These are phyloP conservation scores for Sebastes diaconus DNA, from an alignment of 2,797 vertebrate genomes.

Conservation along the genomic window DNA sequence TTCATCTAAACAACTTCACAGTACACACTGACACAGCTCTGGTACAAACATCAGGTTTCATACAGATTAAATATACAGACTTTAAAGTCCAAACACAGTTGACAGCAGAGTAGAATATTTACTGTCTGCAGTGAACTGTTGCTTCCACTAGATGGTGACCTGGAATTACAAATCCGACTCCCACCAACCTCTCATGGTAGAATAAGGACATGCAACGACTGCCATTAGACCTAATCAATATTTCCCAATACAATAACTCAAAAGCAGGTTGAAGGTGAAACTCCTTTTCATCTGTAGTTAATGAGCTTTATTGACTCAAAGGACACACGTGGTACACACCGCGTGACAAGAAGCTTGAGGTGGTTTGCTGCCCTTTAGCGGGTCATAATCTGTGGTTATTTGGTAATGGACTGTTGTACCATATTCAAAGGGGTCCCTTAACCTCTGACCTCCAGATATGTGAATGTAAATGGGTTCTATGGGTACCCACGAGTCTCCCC, in stretches of 20 bases:
- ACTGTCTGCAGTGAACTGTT: constrained; percentile 6
- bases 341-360: background rate
- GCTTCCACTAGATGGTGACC: constrained; percentile 45
- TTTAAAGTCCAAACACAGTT: background rate
- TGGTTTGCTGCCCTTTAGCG: background rate
- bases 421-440: no score
- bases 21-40: no score
- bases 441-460: no score
- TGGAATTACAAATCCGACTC: background rate
- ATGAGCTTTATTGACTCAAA: background rate
- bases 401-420: background rate
- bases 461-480: no score
- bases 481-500: no score
- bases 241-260: background rate
- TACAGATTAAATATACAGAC: background rate
- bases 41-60: background rate
- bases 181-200: background rate
- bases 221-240: background rate
- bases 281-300: background rate
- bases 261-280: background rate
- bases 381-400: background rate
- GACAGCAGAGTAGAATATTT: background rate
- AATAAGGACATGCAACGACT: background rate
- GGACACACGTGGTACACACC: background rate
- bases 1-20: background rate